Base-by-base conservation (phyloP, 2,888 invertebrate genomes). In the Nemurella pictetii region DNA sequence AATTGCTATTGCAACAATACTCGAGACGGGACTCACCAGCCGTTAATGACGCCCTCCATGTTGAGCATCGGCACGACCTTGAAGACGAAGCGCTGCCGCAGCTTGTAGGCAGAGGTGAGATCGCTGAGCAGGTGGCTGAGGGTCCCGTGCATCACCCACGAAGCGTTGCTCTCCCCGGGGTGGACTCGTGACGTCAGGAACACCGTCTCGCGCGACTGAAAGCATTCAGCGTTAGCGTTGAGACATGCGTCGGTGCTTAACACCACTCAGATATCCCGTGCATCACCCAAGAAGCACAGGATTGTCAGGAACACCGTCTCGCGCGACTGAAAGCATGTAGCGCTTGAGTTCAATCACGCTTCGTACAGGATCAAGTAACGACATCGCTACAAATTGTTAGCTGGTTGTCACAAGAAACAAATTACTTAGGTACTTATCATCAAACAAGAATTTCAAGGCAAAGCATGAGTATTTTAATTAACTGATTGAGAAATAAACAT, bases 61-160 rank as follows among this genome's bases (percentile, higher is more conserved):
- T 97, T 97, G 87, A 97, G 92, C 96, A 97, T 97, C 5, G 97
- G 97, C 35, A 97, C 93, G 86, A 97, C 93, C 91, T 97, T 97
- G 92, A 97, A 96, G 87, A 97, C 93, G 90, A 94, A 96, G 88
- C 93, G 93, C 87, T 94, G 92, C 15, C 96, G 91, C 0, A 96
- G 91, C 25, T 92, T 92, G 15, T 91, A 90, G 0, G 95, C 94
- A 20, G 91, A 90, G 0, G 91, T 88, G 9, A 93, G 91, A 88
- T 92, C 91, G 28, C 93, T 92, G 80, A 96, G 90, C 85, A 96
- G 90, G 87, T 92, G 94, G 84, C 93, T 92, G 84, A 96, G 90
- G 0, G 95, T 94, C 5, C 96, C 97, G 89, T 96, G 95, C 95
- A 97, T 96, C 86, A 96, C 94, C 96, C 96, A 97, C 0, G 96